These are phyloP conservation scores for Oryzias celebensis DNA, from an alignment of 2,113 vertebrate genomes.

Conservation along the genomic window DNA sequence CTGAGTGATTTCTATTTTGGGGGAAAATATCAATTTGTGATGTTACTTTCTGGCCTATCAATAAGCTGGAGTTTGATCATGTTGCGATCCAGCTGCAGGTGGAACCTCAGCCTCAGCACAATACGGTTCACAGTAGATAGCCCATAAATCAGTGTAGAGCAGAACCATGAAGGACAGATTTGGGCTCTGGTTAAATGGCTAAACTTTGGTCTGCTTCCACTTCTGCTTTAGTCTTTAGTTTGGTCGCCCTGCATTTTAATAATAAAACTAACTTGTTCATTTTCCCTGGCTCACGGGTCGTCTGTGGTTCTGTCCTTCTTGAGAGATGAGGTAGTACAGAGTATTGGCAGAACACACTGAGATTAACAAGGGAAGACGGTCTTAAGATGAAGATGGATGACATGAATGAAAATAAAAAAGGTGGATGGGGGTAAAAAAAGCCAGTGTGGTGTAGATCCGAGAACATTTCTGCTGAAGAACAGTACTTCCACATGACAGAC, in stretches of 20 bases:
- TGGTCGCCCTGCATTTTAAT: background rate
- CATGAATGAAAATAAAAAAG: constrained; percentile 1
- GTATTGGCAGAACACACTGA: constrained; percentile 76
- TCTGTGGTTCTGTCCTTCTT: constrained; percentile 76
- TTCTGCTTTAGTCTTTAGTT: too few relatives aligned
- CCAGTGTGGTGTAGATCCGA: background rate
- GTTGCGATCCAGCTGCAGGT: too few relatives aligned
- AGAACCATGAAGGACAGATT: too few relatives aligned
- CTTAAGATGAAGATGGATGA: constrained; percentile 1
- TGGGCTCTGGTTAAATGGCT: too few relatives aligned
- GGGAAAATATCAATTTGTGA: too few relatives aligned
- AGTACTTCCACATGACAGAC: constrained; percentile 30
- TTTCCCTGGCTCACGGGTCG: constrained; percentile 67
- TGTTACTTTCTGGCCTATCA: too few relatives aligned
- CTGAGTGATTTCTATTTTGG: too few relatives aligned
- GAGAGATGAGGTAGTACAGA: constrained; percentile 85
- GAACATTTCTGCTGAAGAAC: constrained; percentile 1
- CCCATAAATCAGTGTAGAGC: too few relatives aligned
- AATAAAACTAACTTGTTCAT: background rate
- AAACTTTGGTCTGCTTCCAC: too few relatives aligned
- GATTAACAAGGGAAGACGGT: constrained; percentile 27
- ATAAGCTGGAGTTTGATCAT: too few relatives aligned
- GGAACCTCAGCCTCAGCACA: too few relatives aligned
- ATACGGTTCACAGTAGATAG: too few relatives aligned
- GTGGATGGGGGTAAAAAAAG: background rate